phyloP scores from a whole-genome alignment of 2,797 vertebrate genomes.

The Menidia menidia region DNA sequence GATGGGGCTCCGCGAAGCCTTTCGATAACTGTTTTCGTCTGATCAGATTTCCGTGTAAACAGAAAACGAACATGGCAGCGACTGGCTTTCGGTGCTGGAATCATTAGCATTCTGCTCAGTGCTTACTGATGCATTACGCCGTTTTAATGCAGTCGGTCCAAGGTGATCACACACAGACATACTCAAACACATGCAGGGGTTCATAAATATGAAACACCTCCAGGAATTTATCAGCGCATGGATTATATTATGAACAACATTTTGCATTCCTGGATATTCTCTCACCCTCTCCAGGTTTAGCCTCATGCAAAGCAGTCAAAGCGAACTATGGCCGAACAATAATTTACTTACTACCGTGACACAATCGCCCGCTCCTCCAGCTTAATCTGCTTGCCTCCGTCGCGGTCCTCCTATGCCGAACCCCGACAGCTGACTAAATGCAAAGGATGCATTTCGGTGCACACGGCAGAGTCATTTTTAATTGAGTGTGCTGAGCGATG shows the following conservation, averaged over 20 bases:
- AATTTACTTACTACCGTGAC: conserved; percentile 53
- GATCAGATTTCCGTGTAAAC: conserved; percentile 12
- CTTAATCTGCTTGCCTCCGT: conserved; percentile 51
- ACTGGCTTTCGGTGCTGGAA: conserved; percentile 8
- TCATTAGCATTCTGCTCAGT: conserved; percentile 31
- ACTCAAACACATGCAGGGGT: conserved; percentile 20
- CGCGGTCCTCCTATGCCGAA: conserved; percentile 22
- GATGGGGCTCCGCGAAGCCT: background rate
- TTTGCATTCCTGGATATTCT: background rate
- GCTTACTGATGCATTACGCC: conserved; percentile 26
- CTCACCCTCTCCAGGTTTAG: conserved; percentile 7
- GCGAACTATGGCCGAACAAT: conserved; percentile 36
- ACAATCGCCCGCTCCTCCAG: conserved; percentile 41
- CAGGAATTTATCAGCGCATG: background rate
- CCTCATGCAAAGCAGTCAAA: conserved; percentile 21
- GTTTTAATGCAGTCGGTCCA: conserved; percentile 2
- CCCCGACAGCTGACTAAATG: conserved; percentile 24
- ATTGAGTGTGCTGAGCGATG: conserved; percentile 75
- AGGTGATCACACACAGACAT: conserved; percentile 23
- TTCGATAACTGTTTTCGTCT: conserved; percentile 5
- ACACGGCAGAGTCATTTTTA: conserved; percentile 62
- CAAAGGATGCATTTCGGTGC: conserved; percentile 47
- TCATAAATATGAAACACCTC: conserved; percentile 32
- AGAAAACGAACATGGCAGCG: conserved; percentile 14
- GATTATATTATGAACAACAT: background rate